Percentiles rank a stretch among this genome's conserved stretches.
phyloP scores from a whole-genome alignment of 2,888 invertebrate genomes.

The Drosophila multiciliata region DNA sequence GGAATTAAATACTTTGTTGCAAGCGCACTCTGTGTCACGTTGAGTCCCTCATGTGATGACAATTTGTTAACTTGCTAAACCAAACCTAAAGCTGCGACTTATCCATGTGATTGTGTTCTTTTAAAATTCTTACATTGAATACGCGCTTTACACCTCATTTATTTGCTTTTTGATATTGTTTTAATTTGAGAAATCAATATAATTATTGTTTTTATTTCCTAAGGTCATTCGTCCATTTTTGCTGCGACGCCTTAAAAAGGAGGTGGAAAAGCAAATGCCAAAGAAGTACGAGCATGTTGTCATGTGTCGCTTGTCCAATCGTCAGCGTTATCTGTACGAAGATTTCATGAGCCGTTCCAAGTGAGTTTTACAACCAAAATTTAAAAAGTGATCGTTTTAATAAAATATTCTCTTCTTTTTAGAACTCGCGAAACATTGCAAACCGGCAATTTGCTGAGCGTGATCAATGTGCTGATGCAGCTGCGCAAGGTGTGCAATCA shows the following conservation, averaged over 20 bases:
- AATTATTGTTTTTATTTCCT: slow-evolving; percentile 30
- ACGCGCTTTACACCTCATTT: slow-evolving; percentile 39
- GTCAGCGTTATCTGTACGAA: slow-evolving; percentile 98
- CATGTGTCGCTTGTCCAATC: slow-evolving; percentile 96
- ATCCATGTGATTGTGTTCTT: slow-evolving; percentile 58
- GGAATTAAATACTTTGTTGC: slow-evolving; percentile 14
- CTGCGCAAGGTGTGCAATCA: slow-evolving; percentile 99
- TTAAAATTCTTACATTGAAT: slow-evolving; percentile 63
- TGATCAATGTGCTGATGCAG: slow-evolving; percentile 98
- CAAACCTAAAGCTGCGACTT: slow-evolving; percentile 55
- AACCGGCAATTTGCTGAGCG: slow-evolving; percentile 96
- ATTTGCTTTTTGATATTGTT: neutral
- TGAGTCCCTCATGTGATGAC: slow-evolving; percentile 63
- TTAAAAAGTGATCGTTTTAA: neutral
- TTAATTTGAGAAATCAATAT: slow-evolving; percentile 1
- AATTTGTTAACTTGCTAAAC: slow-evolving; percentile 72
- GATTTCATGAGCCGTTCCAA: slow-evolving; percentile 99
- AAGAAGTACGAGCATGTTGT: slow-evolving; percentile 98
- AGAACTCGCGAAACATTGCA: slow-evolving; percentile 97
- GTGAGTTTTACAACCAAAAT: slow-evolving; percentile 86
- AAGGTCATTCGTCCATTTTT: slow-evolving; percentile 97
- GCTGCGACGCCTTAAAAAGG: slow-evolving; percentile 94
- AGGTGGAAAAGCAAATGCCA: slow-evolving; percentile 99
- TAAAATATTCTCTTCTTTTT: neutral
- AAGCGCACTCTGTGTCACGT: slow-evolving; percentile 72